Evolutionary conservation across 2,888 invertebrate genomes (phyloP).

Genomic region (Barypeithes pellucidus): DNA sequence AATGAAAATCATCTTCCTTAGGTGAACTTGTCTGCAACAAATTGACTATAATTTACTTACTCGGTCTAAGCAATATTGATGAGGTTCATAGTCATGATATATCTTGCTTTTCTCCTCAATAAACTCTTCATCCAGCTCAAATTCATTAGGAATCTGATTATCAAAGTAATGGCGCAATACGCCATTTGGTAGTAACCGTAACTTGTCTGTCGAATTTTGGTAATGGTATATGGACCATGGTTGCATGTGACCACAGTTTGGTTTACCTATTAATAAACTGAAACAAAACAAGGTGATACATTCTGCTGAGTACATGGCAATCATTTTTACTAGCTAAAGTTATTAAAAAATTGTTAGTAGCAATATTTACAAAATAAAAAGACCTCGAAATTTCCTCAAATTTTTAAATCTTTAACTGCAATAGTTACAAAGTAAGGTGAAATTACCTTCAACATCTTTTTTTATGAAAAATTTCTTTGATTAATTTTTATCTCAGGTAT

Average conservation of each 20-base stretch:
- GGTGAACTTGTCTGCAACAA: too few relatives aligned
- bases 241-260: constrained; percentile 81
- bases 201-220: constrained; percentile 75
- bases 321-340: too few relatives aligned
- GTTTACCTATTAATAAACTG: constrained; percentile 77
- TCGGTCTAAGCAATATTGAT: constrained; percentile 88
- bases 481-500: too few relatives aligned
- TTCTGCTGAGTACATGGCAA: too few relatives aligned
- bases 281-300: constrained; percentile 18
- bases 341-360: too few relatives aligned
- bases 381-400: too few relatives aligned
- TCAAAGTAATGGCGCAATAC: constrained; percentile 82
- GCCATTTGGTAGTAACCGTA: constrained; percentile 81
- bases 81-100: constrained; percentile 81
- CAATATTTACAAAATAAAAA: too few relatives aligned
- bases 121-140: constrained; percentile 64
- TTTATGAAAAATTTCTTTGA: too few relatives aligned
- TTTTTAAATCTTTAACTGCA: too few relatives aligned
- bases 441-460: too few relatives aligned
- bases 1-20: too few relatives aligned
- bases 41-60: constrained; percentile 67
- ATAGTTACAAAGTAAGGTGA: too few relatives aligned
- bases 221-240: constrained; percentile 80
- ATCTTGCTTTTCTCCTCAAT: constrained; percentile 71
- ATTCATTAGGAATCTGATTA: constrained; percentile 70